These are phyloP conservation scores for Drosophila meridionalis DNA, from an alignment of 2,888 invertebrate genomes.

Conservation along the genomic window DNA sequence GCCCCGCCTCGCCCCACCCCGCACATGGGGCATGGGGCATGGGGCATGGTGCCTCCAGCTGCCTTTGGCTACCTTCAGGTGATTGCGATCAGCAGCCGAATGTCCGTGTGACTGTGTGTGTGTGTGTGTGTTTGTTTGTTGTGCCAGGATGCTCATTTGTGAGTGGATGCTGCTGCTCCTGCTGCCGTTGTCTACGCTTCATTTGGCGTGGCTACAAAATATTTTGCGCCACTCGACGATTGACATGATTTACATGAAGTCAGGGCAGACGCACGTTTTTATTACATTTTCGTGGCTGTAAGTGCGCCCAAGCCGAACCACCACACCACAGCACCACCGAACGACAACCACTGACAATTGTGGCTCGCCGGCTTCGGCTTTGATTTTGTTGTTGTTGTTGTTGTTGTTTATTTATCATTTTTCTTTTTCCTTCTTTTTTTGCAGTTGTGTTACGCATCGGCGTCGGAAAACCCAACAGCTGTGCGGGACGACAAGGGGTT, in stretches of 20 bases:
- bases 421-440: conserved; percentile 13
- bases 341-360: conserved; percentile 20
- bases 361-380: conserved; percentile 46
- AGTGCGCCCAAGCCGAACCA: conserved; percentile 58
- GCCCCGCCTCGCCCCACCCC: conserved; percentile 69
- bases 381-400: conserved; percentile 36
- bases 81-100: conserved; percentile 69
- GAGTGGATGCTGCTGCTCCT: conserved; percentile 38
- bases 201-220: conserved; percentile 65
- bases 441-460: conserved; percentile 64
- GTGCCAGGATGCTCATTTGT: conserved; percentile 75
- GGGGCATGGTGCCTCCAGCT: conserved; percentile 13
- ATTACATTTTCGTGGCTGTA: conserved; percentile 78
- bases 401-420: background rate
- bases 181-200: conserved; percentile 45
- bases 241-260: conserved; percentile 84
- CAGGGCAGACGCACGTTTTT: conserved; percentile 80
- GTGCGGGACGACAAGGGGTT: conserved; percentile 73
- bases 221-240: conserved; percentile 74
- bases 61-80: conserved; percentile 46
- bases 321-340: conserved; percentile 35
- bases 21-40: conserved; percentile 16
- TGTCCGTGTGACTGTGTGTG: conserved; percentile 10
- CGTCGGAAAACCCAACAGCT: conserved; percentile 71
- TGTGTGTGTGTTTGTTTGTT: conserved; percentile 18